phyloP scores from a whole-genome alignment of 2,113 vertebrate genomes.

The Phyllopteryx taeniolatus region DNA sequence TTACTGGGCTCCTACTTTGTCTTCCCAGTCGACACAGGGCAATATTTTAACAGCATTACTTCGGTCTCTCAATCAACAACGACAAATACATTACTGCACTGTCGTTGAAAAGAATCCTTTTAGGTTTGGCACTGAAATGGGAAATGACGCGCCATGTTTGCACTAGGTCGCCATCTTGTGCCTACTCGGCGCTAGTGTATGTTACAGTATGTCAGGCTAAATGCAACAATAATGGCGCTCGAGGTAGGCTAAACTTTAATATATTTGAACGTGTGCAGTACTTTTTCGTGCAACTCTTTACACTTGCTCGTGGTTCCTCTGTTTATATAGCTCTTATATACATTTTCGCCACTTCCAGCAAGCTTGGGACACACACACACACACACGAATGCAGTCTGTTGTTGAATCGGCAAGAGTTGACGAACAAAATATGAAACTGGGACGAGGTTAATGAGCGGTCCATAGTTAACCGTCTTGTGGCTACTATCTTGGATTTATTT shows the following conservation, averaged over 20 bases:
- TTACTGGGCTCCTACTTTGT: neutral
- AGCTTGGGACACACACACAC: no score
- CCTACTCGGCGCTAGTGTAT: neutral
- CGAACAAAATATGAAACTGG: no score
- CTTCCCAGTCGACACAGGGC: neutral
- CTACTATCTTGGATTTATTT: neutral
- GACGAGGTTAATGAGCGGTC: neutral
- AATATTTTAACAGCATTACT: neutral
- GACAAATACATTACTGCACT: neutral
- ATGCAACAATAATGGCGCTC: neutral
- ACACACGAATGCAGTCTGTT: neutral
- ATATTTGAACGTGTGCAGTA: neutral
- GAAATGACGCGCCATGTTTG: conserved; percentile 25
- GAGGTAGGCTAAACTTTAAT: conserved; percentile 22
- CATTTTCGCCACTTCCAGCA: neutral
- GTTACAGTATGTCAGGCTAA: neutral
- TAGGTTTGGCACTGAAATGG: neutral
- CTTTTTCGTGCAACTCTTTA: neutral
- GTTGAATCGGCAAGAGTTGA: neutral
- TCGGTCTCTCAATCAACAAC: neutral
- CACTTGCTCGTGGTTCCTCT: neutral
- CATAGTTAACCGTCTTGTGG: neutral
- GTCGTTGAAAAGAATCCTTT: neutral
- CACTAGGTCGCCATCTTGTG: conserved; percentile 19
- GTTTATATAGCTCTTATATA: neutral